These are phyloP conservation scores for Lasiommata megera DNA, from an alignment of 2,888 invertebrate species.

Conservation along the genomic window DNA sequence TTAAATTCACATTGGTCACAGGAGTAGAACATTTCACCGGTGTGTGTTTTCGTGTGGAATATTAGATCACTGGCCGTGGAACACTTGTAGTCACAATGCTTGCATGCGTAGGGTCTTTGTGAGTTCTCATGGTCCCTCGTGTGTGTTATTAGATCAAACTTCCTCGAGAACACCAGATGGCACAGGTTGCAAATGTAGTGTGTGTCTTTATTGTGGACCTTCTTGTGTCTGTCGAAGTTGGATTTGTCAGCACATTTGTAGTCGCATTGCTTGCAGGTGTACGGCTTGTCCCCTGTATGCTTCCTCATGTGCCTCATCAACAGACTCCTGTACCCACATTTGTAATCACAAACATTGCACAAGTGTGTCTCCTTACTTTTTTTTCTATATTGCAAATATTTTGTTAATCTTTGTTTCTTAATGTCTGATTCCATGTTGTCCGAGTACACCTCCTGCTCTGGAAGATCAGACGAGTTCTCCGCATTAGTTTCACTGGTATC, in stretches of 20 bases:
- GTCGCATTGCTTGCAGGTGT: neutral
- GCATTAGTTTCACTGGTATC: no score
- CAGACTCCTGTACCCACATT: neutral
- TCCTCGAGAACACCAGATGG: neutral
- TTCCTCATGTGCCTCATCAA: neutral
- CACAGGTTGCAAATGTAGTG: neutral
- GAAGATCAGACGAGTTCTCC: no score
- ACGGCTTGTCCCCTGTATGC: neutral
- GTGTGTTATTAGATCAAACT: neutral
- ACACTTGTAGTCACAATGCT: neutral
- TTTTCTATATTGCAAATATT: no score
- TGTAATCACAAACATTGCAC: neutral
- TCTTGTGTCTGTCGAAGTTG: neutral
- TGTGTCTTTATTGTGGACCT: neutral
- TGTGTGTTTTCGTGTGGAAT: neutral
- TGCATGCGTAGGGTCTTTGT: neutral
- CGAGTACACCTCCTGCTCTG: no score
- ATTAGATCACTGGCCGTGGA: neutral
- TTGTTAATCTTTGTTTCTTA: no score
- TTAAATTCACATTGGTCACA: neutral
- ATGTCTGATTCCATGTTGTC: no score
- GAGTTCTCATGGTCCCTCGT: neutral
- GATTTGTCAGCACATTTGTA: neutral
- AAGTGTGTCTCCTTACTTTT: no score
- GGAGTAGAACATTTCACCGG: neutral